phyloP scores from a whole-genome alignment of 2,888 invertebrate genomes.

The Acheta domesticus region DNA sequence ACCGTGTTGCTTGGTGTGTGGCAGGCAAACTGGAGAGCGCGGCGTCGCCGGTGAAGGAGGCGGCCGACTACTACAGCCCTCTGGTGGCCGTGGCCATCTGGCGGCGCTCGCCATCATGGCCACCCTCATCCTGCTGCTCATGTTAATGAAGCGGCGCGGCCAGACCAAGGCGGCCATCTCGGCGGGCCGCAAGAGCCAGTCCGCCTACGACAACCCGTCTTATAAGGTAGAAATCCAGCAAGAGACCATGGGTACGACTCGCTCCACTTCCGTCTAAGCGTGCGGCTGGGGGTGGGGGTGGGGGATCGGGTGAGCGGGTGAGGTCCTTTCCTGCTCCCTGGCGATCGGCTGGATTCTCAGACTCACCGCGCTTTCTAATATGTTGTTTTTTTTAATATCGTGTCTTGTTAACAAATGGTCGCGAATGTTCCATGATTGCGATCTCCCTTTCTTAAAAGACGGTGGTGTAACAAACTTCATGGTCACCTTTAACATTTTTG shows the following conservation, averaged over 20 bases:
- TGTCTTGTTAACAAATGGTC: too few relatives aligned
- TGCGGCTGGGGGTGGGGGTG: background rate
- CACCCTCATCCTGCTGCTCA: slow-evolving; percentile 72
- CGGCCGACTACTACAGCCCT: slow-evolving; percentile 81
- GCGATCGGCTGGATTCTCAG: too few relatives aligned
- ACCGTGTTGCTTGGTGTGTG: slow-evolving; percentile 30
- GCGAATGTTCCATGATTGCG: too few relatives aligned
- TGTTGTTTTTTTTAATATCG: too few relatives aligned
- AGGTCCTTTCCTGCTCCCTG: too few relatives aligned
- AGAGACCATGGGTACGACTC: slow-evolving; percentile 77
- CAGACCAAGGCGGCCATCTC: slow-evolving; percentile 76
- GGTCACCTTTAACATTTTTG: too few relatives aligned
- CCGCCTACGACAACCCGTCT: slow-evolving; percentile 85
- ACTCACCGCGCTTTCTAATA: too few relatives aligned
- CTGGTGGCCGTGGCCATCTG: slow-evolving; percentile 82
- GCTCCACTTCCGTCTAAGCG: background rate
- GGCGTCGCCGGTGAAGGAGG: slow-evolving; percentile 34
- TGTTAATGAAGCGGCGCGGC: slow-evolving; percentile 70
- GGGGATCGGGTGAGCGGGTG: background rate
- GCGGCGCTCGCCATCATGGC: slow-evolving; percentile 81
- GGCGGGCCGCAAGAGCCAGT: slow-evolving; percentile 62
- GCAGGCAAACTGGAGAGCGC: slow-evolving; percentile 54
- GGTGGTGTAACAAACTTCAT: too few relatives aligned
- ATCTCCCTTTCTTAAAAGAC: too few relatives aligned
- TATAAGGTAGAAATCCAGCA: slow-evolving; percentile 92